Conservation (phyloP, 2,113 vertebrate genomes). For the Trochalopteron elliotii region DNA sequence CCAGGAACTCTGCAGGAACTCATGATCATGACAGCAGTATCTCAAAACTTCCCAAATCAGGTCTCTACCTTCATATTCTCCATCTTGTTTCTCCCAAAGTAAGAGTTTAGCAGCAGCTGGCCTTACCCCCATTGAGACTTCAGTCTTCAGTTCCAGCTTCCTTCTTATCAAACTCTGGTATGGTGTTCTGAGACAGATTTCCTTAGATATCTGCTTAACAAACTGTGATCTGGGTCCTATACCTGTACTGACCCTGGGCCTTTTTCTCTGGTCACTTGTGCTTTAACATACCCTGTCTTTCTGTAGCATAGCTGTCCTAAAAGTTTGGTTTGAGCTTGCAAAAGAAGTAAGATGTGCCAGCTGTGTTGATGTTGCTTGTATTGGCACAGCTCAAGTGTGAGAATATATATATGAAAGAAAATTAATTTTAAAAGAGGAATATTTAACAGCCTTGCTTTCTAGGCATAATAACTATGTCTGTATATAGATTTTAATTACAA, state of each 20-base stretch:
- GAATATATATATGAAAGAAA: neutral
- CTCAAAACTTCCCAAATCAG: neutral
- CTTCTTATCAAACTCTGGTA: neutral
- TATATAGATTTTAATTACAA: conserved; percentile 11
- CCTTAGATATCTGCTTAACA: neutral
- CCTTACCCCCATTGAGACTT: neutral
- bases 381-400: neutral
- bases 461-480: neutral
- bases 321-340: neutral
- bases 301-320: neutral
- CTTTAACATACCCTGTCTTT: neutral
- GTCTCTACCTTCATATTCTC: neutral
- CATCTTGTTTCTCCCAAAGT: rapidly evolving
- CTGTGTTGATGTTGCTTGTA: neutral
- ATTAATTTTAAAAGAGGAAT: neutral
- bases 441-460: neutral
- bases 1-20: neutral
- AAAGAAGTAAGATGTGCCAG: neutral
- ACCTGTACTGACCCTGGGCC: neutral
- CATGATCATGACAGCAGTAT: neutral
- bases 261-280: neutral
- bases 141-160: neutral
- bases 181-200: neutral
- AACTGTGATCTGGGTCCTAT: neutral
- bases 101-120: neutral